phyloP scores from a whole-genome alignment of 2,797 vertebrate genomes.

The Malurus leucopterus region DNA sequence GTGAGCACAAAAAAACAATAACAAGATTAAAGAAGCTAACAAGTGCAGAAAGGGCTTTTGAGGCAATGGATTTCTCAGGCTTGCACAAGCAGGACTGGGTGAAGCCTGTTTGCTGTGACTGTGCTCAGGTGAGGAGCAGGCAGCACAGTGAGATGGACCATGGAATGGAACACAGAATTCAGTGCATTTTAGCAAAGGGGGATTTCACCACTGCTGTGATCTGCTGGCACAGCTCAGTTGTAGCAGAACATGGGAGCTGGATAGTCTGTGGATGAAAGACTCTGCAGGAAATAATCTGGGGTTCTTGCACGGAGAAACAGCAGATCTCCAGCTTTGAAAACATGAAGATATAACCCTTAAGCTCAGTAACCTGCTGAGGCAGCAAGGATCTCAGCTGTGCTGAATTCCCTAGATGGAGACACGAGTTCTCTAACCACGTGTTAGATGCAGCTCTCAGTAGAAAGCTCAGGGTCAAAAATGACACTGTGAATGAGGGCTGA shows the following conservation, averaged over 20 bases:
- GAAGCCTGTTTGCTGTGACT: neutral
- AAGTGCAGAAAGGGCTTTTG: neutral
- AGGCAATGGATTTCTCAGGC: neutral
- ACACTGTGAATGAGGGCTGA: neutral
- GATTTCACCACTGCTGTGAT: neutral
- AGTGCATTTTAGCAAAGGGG: neutral
- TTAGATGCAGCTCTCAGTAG: neutral
- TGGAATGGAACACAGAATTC: neutral
- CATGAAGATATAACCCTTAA: neutral
- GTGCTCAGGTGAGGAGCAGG: neutral
- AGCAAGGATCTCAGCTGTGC: neutral
- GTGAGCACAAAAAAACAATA: neutral
- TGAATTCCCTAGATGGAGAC: neutral
- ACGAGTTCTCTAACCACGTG: neutral
- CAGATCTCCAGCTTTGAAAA: neutral
- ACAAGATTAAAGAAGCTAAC: neutral
- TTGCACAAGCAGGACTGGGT: neutral
- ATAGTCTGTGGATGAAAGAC: neutral
- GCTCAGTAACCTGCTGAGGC: neutral
- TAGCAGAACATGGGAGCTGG: neutral
- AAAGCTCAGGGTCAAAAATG: neutral
- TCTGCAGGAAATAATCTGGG: neutral
- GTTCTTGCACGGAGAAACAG: neutral
- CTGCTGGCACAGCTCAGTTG: neutral
- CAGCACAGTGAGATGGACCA: neutral